A percentile compares a stretch with the other conserved stretches of the same genome.
phyloP scores from a whole-genome alignment of 2,888 invertebrate species.

The Periphyllus acericola region DNA sequence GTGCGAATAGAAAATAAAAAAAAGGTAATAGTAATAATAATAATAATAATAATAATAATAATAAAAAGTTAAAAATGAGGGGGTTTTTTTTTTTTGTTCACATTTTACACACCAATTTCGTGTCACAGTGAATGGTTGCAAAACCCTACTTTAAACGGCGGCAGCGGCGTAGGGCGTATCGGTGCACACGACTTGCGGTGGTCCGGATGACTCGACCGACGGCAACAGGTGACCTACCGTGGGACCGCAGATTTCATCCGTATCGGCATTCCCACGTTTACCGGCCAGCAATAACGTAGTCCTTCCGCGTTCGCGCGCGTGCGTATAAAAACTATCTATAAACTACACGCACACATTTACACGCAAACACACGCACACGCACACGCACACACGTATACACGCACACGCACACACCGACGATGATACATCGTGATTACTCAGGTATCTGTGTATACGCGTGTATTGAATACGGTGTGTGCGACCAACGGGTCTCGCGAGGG shows the following conservation, averaged over 20 bases:
- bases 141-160: slow-evolving; percentile 30
- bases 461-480: neutral
- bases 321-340: neutral
- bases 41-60: neutral
- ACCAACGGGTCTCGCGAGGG: neutral
- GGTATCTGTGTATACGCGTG: neutral
- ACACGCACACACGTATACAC: no score
- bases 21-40: neutral
- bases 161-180: slow-evolving; percentile 41
- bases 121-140: slow-evolving; percentile 58
- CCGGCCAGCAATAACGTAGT: neutral
- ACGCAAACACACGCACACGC: neutral
- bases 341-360: neutral
- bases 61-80: neutral
- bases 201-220: slow-evolving; percentile 48
- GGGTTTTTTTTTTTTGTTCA: neutral
- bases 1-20: neutral
- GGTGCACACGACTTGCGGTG: slow-evolving; percentile 59
- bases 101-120: slow-evolving; percentile 35
- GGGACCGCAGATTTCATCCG: slow-evolving; percentile 58
- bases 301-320: slow-evolving; percentile 5
- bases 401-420: no score
- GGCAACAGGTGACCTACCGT: slow-evolving; percentile 61
- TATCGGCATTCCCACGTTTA: slow-evolving; percentile 60
- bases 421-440: neutral